Evolutionary conservation across 2,888 invertebrate genomes (phyloP).

Genomic region (Acleris sparsana): DNA sequence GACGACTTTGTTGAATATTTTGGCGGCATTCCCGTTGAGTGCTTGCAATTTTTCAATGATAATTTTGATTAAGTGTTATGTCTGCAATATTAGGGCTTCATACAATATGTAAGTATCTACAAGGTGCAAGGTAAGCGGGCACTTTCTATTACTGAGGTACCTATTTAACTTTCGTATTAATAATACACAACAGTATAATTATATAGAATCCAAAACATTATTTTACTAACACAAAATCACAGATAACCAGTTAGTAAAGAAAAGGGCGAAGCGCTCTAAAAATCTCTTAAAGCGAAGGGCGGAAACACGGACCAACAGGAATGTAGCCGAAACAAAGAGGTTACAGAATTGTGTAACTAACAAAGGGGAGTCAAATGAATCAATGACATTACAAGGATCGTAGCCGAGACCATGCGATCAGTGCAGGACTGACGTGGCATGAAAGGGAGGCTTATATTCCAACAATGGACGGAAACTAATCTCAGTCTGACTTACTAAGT

Average conservation of each 20-base stretch:
- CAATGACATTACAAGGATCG: constrained; percentile 32
- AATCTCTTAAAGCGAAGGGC: constrained; percentile 30
- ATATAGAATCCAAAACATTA: constrained; percentile 3
- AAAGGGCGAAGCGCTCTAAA: constrained; percentile 21
- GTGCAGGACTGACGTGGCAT: constrained; percentile 25
- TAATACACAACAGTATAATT: not conserved
- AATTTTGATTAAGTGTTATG: too few species aligned
- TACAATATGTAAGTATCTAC: too few species aligned
- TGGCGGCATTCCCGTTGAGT: too few species aligned
- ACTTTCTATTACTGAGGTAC: too few species aligned
- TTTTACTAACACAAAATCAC: constrained; percentile 15
- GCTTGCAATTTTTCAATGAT: too few species aligned
- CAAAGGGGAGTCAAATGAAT: constrained; percentile 37
- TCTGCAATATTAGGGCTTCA: too few species aligned
- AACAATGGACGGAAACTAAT: constrained; percentile 38
- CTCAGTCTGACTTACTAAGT: constrained; percentile 33
- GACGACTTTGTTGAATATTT: too few species aligned
- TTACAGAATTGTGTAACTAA: constrained; percentile 35
- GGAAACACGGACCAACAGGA: constrained; percentile 29
- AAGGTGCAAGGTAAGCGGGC: too few species aligned
- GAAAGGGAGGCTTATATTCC: constrained; percentile 35
- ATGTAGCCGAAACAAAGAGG: constrained; percentile 37
- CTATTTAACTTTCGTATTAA: too few species aligned
- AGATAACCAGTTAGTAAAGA: constrained; percentile 28
- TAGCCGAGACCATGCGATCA: constrained; percentile 27